Base-by-base conservation (phyloP, 2,888 invertebrate genomes). In the Drosophila bunnanda region DNA sequence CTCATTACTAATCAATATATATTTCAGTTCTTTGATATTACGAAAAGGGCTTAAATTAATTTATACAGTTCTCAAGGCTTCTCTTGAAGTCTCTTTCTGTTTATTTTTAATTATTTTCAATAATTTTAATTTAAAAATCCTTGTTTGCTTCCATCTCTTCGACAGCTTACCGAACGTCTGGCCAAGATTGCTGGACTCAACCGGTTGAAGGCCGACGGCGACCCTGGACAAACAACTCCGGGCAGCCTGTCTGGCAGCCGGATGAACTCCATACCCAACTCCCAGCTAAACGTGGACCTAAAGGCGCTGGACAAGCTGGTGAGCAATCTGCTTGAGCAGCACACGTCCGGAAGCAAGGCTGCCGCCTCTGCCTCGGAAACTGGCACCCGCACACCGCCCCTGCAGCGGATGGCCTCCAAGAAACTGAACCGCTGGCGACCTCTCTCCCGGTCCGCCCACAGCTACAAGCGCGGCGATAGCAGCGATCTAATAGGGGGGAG, bases 261-360 rank as follows among this genome's bases (percentile, higher is more conserved):
- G 28, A 85, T 91, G 79, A 90, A 90, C 36, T 89, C 90, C 2
- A 90, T 79, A 67, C 90, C 81, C 75, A 93, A 84, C 59, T 92
- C 94, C 0, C 94, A 93, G 77, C 85, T 93, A 10, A 94, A 94
- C 68, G 90, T 90, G 39, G 95, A 95, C 79, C 93, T 95, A 38
- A 94, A 94, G 32, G 93, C 94, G 2, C 90, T 95, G 53, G 95
- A 95, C 83, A 94, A 94, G 86, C 92, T 95, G 22, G 93, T 95
- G 13, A 94, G 94, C 28, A 94, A 94, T 34, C 91, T 95, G 17
- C 89, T 95, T 20, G 94, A 94, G 36, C 92, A 94, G 68, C 90
- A 90, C 55, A 56, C 76, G 7, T 65, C 78, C 13, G 69, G 57
- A 6, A 65, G 22, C 12, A 64, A 59, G 36, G 55, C 44, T 43